Conservation (phyloP, 2,888 invertebrate species). For the Hirtodrosophila cameraria region DNA sequence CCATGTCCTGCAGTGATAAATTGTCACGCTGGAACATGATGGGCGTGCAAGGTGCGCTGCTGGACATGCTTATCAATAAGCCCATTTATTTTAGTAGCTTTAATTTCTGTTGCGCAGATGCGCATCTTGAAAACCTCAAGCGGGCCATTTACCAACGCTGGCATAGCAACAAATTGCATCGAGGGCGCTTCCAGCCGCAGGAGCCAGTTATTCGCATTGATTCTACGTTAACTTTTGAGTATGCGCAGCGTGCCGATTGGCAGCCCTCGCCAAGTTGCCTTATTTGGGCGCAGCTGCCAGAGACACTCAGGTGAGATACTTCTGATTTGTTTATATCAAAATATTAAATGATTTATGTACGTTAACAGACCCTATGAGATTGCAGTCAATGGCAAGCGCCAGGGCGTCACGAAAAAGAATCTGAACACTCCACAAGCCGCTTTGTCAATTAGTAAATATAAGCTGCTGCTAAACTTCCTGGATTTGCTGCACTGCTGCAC, state of each 20-base stretch:
- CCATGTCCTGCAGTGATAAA: conserved; percentile 98
- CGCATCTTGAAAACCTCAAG: conserved; percentile 86
- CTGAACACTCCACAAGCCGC: conserved; percentile 83
- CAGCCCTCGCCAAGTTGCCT: conserved; percentile 87
- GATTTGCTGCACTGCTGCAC: conserved; percentile 82
- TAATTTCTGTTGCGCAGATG: conserved; percentile 89
- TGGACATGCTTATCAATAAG: conserved; percentile 87
- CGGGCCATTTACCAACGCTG: conserved; percentile 85
- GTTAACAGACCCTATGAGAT: conserved; percentile 89
- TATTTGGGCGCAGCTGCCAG: conserved; percentile 86
- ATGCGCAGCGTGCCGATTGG: conserved; percentile 81
- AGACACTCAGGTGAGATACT: conserved; percentile 79
- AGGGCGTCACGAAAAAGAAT: conserved; percentile 90
- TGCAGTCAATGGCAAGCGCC: conserved; percentile 90
- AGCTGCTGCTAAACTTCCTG: conserved; percentile 85
- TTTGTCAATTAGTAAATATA: conserved; percentile 86
- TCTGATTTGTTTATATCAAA: not conserved
- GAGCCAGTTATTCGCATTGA: conserved; percentile 70
- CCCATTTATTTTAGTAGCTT: conserved; percentile 90
- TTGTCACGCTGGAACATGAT: conserved; percentile 94
- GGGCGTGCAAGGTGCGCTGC: conserved; percentile 93
- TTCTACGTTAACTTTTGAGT: conserved; percentile 81
- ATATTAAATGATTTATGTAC: conserved; percentile 71
- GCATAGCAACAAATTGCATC: conserved; percentile 29
- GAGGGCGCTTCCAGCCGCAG: conserved; percentile 57